These are phyloP conservation scores for Leptodactylus fallax DNA, from an alignment of 2,797 vertebrate genomes.

Conservation along the genomic window DNA sequence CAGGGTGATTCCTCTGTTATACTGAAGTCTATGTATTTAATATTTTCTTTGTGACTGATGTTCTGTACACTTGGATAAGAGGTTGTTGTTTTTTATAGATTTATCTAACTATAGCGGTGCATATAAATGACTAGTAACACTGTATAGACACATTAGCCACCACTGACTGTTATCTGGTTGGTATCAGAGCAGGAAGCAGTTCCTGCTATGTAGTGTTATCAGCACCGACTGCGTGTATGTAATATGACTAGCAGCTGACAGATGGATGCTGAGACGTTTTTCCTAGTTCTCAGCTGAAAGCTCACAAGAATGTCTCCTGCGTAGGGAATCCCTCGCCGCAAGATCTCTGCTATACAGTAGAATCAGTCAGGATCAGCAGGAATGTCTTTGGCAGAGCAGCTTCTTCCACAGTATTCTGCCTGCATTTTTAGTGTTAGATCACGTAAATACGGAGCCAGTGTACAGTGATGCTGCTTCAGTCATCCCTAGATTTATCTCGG, in stretches of 20 bases:
- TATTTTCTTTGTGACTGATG: too few species aligned
- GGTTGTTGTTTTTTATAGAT: too few species aligned
- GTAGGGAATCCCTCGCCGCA: constrained; percentile 45
- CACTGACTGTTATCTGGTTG: not conserved
- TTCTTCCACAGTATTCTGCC: not conserved
- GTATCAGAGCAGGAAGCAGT: constrained; percentile 29
- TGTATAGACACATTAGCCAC: too few species aligned
- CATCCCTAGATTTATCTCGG: constrained; percentile 17
- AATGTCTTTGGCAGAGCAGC: not conserved
- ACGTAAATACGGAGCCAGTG: not conserved
- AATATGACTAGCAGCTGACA: constrained; percentile 41
- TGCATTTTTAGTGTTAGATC: not conserved
- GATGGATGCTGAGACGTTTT: constrained; percentile 41
- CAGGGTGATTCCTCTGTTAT: too few species aligned
- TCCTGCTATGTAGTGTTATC: constrained; percentile 33
- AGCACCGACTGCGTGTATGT: constrained; percentile 34
- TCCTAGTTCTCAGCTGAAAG: not conserved
- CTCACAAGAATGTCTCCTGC: constrained; percentile 32
- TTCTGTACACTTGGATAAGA: too few species aligned
- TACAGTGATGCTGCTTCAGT: not conserved
- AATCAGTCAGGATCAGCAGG: constrained; percentile 2
- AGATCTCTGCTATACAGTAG: constrained; percentile 7
- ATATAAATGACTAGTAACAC: not conserved
- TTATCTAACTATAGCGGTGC: not conserved
- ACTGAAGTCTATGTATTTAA: too few species aligned